These are phyloP conservation scores for Cherax destructor DNA, from an alignment of 1,140 invertebrate species.

Conservation along the genomic window DNA sequence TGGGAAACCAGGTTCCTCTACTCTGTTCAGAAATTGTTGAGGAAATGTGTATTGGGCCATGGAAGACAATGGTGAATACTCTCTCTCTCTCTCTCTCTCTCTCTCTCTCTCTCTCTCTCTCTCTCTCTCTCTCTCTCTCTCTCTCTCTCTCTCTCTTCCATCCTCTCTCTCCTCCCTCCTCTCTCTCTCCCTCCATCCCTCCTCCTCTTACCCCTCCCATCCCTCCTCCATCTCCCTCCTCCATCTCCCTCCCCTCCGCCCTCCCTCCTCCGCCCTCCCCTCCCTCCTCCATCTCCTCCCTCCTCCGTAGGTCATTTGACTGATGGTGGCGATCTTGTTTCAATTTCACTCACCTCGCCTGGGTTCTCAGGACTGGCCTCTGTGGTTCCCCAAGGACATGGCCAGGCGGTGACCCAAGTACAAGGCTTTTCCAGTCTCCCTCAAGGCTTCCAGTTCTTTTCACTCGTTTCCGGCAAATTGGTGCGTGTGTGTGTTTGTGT, in stretches of 20 bases:
- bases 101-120: no score
- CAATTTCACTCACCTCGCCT: constrained; percentile 60
- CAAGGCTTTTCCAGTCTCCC: neutral
- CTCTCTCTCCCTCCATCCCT: neutral
- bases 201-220: neutral
- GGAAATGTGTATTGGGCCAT: no score
- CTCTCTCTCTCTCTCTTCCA: neutral
- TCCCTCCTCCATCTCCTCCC: constrained; percentile 6
- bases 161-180: neutral
- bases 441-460: neutral
- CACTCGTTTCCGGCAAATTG: neutral
- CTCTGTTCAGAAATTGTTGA: no score
- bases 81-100: no score
- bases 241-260: neutral
- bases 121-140: no score
- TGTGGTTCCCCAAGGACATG: constrained; percentile 20
- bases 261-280: neutral
- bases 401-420: constrained; percentile 29
- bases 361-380: constrained; percentile 5
- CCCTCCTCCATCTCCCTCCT: neutral
- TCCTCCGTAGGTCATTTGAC: constrained; percentile 47
- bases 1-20: no score
- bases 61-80: no score
- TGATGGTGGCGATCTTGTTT: constrained; percentile 66
- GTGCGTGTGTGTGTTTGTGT: neutral